phyloP scores from a whole-genome alignment of 2,888 invertebrate species.

The Dascillus cervinus region DNA sequence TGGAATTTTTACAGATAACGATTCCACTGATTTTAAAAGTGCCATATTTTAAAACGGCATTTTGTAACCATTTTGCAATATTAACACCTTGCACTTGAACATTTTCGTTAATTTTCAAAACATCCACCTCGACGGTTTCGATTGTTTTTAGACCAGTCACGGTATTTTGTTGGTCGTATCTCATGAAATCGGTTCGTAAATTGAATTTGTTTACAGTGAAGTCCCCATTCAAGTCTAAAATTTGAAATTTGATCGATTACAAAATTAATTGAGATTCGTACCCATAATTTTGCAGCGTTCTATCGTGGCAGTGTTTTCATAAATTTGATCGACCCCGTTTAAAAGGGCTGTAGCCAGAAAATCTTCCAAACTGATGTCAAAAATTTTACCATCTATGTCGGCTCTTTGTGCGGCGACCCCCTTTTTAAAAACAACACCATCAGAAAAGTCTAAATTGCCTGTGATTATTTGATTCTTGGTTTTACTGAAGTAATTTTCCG shows the following conservation, averaged over 20 bases:
- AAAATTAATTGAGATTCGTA: constrained; percentile 16
- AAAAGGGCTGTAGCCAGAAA: constrained; percentile 41
- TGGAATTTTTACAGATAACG: constrained; percentile 39
- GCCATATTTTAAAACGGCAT: constrained; percentile 38
- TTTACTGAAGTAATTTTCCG: constrained; percentile 47
- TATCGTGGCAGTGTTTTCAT: constrained; percentile 31
- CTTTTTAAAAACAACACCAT: constrained; percentile 35
- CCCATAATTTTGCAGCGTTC: constrained; percentile 25
- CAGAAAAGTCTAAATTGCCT: constrained; percentile 40
- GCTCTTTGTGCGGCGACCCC: constrained; percentile 34
- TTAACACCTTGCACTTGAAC: constrained; percentile 41
- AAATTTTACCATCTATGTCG: constrained; percentile 31
- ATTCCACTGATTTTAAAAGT: constrained; percentile 42
- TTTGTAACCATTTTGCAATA: constrained; percentile 42
- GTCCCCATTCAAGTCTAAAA: constrained; percentile 28
- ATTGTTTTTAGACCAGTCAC: constrained; percentile 43
- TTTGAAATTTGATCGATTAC: constrained; percentile 1
- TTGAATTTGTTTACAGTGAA: constrained; percentile 46
- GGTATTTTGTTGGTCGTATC: constrained; percentile 38
- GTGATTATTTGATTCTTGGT: constrained; percentile 43
- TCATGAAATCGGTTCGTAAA: constrained; percentile 46
- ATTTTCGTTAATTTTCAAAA: constrained; percentile 33
- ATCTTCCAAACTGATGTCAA: constrained; percentile 37
- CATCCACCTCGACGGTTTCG: constrained; percentile 33
- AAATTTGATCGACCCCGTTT: constrained; percentile 39